Evolutionary conservation across 2,797 vertebrate species (phyloP), one percentile per base, ranked within the genome.

Genomic region (Clarias fuscus): DNA sequence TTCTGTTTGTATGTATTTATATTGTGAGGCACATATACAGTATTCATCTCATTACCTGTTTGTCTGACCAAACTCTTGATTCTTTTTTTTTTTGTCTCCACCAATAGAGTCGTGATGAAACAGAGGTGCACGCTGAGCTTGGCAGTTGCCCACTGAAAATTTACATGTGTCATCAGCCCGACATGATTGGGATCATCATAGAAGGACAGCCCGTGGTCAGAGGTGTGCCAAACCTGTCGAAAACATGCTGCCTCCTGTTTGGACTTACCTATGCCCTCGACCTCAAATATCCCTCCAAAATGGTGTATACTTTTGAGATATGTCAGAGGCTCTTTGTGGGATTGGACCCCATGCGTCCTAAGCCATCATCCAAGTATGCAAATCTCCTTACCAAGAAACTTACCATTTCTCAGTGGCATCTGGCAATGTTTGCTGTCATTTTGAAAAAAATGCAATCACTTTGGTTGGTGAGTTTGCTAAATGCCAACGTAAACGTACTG

Each of bases 301-400:
- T 65, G 22, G 76, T 86, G 84, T 24, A 61, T 22, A 86, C 77
- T 62, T 87, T 78, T 87, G 82, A 87, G 75, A 80, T 22, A 73
- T 87, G 84, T 84, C 82, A 87, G 58, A 86, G 84, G 20, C 75
- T 85, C 10, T 70, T 85, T 85, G 84, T 85, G 27, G 64, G 76
- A 80, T 56, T 86, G 72, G 53, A 84, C 86, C n/a, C 18, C 65
- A 84, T 83, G 86, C 37, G n/a, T n/a, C n/a, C n/a, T n/a, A n/a
- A n/a, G 11, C 81, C 80, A 83, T 83, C 72, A 77, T 68, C 81
- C n/a, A 86, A 85, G n/a, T 85, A 70, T 40, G 37, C 84, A 70
- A 85, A 85, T 85, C 76, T 80, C 37, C 67, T 85, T 24, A 80
- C 56, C 6, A 85, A 81, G 17, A n/a, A n/a, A n/a, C n/a, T 81